phyloP scores from a whole-genome alignment of 2,888 invertebrate species.

The Drosophila monieri region DNA sequence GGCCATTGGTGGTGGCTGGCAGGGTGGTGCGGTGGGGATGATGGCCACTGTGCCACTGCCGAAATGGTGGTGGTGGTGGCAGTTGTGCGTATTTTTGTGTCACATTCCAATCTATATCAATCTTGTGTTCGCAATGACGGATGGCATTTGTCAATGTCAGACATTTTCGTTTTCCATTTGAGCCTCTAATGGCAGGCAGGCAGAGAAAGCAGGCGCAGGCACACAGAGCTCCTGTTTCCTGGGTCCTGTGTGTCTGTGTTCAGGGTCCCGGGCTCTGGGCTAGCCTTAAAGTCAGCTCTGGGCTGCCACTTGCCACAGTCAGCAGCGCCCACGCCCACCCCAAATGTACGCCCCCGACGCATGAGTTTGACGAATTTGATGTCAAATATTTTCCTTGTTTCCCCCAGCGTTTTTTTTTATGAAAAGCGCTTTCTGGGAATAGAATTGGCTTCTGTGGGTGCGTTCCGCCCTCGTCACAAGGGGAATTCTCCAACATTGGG shows the following conservation, averaged over 20 bases:
- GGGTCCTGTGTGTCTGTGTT: slow-evolving; percentile 17
- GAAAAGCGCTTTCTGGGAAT: slow-evolving; percentile 74
- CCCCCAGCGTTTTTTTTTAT: slow-evolving; percentile 58
- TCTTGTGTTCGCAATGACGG: slow-evolving; percentile 85
- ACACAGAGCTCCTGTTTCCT: slow-evolving; percentile 14
- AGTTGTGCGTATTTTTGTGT: slow-evolving; percentile 82
- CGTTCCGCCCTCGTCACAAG: slow-evolving; percentile 16
- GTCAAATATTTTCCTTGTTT: slow-evolving; percentile 79
- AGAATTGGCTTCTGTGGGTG: slow-evolving; percentile 67
- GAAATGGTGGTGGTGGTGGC: slow-evolving; percentile 59
- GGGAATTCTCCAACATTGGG: slow-evolving; percentile 8
- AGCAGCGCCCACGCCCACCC: slow-evolving; percentile 27
- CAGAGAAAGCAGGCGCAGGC: slow-evolving; percentile 21
- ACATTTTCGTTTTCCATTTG: slow-evolving; percentile 83
- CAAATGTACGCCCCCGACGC: slow-evolving; percentile 41
- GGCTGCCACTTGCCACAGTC: slow-evolving; percentile 51
- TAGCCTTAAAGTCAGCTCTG: slow-evolving; percentile 66
- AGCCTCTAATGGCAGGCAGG: slow-evolving; percentile 71
- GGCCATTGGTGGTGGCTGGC: slow-evolving; percentile 49
- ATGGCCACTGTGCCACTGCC: slow-evolving; percentile 34
- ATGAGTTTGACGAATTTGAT: slow-evolving; percentile 80
- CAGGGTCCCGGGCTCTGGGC: slow-evolving; percentile 28
- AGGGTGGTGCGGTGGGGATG: slow-evolving; percentile 35
- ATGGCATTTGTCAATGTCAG: slow-evolving; percentile 85
- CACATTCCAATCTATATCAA: slow-evolving; percentile 85